Evolutionary conservation across 2,888 invertebrate species (phyloP).

Genomic region (Hypomecis atomaria): DNA sequence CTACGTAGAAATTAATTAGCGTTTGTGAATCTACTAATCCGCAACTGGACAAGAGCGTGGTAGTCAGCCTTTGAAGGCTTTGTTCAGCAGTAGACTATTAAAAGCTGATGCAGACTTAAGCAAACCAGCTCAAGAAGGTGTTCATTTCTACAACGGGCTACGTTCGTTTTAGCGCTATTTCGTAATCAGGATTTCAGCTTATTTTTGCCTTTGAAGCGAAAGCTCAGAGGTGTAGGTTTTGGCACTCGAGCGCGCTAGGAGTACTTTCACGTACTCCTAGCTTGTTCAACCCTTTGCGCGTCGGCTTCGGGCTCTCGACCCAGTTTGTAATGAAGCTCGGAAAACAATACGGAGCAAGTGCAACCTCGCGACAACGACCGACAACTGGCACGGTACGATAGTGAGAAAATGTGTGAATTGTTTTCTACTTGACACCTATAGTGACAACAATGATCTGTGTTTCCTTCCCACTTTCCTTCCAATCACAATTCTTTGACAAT

Average conservation of each 20-base stretch:
- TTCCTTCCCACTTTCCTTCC: too few relatives aligned
- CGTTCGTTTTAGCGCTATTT: too few relatives aligned
- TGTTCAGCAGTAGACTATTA: too few relatives aligned
- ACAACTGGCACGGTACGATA: neutral
- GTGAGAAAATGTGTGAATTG: neutral
- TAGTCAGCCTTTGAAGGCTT: too few relatives aligned
- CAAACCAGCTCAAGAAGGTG: too few relatives aligned
- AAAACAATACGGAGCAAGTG: constrained; percentile 57
- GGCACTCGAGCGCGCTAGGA: constrained; percentile 33
- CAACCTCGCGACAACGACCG: constrained; percentile 44
- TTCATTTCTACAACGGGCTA: too few relatives aligned
- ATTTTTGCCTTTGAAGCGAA: constrained; percentile 13
- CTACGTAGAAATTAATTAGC: too few relatives aligned
- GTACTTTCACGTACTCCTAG: constrained; percentile 18
- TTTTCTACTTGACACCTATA: neutral
- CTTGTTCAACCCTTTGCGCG: constrained; percentile 47
- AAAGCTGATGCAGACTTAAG: too few relatives aligned
- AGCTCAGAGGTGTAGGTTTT: constrained; percentile 24
- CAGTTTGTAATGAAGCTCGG: constrained; percentile 65
- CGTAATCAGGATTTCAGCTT: neutral
- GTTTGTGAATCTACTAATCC: too few relatives aligned
- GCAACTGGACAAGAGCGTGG: too few relatives aligned
- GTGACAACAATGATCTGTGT: too few relatives aligned
- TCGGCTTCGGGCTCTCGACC: constrained; percentile 67
- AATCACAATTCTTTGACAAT: too few relatives aligned